Percentiles rank a stretch among this genome's conserved stretches.
These are phyloP conservation scores for Cosmia trapezina DNA, from an alignment of 2,888 invertebrate species.

Conservation along the genomic window DNA sequence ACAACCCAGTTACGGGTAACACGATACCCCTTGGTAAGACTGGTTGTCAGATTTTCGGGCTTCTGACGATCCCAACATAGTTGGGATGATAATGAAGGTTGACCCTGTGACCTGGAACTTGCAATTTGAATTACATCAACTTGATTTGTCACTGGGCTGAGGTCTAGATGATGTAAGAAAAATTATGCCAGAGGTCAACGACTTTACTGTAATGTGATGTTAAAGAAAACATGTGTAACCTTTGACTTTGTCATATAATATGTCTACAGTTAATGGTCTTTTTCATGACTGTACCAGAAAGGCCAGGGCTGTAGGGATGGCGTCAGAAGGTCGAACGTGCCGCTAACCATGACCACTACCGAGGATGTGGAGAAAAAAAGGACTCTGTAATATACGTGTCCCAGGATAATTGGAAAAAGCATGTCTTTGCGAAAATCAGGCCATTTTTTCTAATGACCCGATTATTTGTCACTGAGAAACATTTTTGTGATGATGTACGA, in stretches of 20 bases:
- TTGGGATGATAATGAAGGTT: too few species aligned
- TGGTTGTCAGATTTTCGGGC: too few species aligned
- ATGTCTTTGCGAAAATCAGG: background rate
- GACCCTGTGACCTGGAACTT: background rate
- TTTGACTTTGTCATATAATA: too few species aligned
- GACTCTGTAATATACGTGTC: background rate
- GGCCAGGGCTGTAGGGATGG: background rate
- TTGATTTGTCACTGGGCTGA: background rate
- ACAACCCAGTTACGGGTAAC: too few species aligned
- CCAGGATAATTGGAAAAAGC: background rate
- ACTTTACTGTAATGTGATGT: background rate
- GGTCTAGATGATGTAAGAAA: background rate
- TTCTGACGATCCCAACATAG: too few species aligned
- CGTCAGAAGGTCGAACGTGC: too few species aligned
- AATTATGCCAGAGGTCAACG: too few species aligned
- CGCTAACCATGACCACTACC: background rate
- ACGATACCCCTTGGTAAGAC: too few species aligned
- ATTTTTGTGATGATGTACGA: too few species aligned
- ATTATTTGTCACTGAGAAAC: too few species aligned
- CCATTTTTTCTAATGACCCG: too few species aligned
- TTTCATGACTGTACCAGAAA: background rate
- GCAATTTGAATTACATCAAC: background rate
- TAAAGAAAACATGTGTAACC: background rate
- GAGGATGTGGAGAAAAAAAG: background rate
- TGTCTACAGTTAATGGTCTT: background rate